These are phyloP conservation scores for Hylia prasina DNA, from an alignment of 2,113 vertebrate species.

Conservation along the genomic window DNA sequence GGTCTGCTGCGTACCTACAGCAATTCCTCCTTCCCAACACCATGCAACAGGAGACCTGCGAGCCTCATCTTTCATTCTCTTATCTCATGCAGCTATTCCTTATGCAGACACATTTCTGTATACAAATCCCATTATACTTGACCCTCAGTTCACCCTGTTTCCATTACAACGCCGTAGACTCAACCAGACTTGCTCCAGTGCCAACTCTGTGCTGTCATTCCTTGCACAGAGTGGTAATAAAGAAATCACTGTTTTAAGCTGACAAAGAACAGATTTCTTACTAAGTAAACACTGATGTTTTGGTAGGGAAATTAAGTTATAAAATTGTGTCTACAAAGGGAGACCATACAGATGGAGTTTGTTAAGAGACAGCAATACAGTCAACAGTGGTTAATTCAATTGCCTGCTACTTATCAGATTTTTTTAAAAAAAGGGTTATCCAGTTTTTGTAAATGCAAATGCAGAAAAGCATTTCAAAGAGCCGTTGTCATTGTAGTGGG, in stretches of 20 bases:
- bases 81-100: slow-evolving; percentile 33
- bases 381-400: slow-evolving; percentile 55
- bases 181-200: slow-evolving; percentile 73
- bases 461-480: slow-evolving; percentile 37
- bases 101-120: slow-evolving; percentile 55
- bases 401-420: slow-evolving; percentile 43
- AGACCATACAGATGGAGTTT: slow-evolving; percentile 68
- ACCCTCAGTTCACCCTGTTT: slow-evolving; percentile 72
- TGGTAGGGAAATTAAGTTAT: slow-evolving; percentile 77
- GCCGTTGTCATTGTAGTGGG: not conserved
- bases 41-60: not conserved
- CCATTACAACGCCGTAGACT: slow-evolving; percentile 79
- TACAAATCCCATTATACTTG: slow-evolving; percentile 49
- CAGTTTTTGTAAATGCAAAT: slow-evolving; percentile 58
- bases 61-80: slow-evolving; percentile 44
- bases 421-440: not conserved
- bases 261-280: slow-evolving; percentile 90
- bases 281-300: slow-evolving; percentile 77
- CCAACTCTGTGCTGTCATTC: slow-evolving; percentile 79
- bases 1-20: not conserved
- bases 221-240: slow-evolving; percentile 78
- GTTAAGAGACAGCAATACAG: slow-evolving; percentile 63
- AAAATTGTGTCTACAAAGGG: slow-evolving; percentile 72
- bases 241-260: slow-evolving; percentile 86
- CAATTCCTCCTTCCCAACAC: not conserved